Base-by-base conservation (phyloP, 2,113 vertebrate species). In the Scomber colias region DNA sequence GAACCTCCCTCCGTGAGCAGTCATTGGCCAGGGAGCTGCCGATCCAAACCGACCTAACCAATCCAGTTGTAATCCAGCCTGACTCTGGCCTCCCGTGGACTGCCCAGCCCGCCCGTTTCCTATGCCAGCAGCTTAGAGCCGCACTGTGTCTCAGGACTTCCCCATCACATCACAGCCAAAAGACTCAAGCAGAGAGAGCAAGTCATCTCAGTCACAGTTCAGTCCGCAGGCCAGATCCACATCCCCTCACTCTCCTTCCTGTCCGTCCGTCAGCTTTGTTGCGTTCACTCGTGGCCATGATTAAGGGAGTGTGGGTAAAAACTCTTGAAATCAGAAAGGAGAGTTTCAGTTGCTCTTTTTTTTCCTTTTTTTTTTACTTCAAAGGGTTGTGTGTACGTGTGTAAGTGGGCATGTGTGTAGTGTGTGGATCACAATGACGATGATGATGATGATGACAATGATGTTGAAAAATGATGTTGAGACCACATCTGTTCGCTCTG, bases 81-180 rank as follows among this genome's bases (percentile, higher is more conserved):
- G 94, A 94, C 92, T 93, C 93, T 90, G 94, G 93, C 94, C 93
- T 92, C 91, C 89, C 87, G 88, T 92, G 93, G 94, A 91, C 94
- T 93, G 92, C 94, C 94, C 79, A 88, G 87, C 90, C 90, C 92
- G 74, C 90, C 84, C 88, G 88, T 94, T 94, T 95, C 91, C 94
- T 95, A 95, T 94, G 94, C 92, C 90, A 92, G 90, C 90, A 94
- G 92, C 92, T 94, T 90, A 85, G 92, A 93, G 95, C 93, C 92
- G 92, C 95, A 94, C 91, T 93, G 94, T 95, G 94, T 95, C 95
- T 95, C 95, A 95, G 95, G 95, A 95, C 91, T 94, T 90, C 87
- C 93, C 86, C 92, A 93, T 93, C 86, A 66, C 93, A 91, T 91
- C 89, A 90, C 87, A 89, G 84, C 87, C 87, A 85, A 92, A 93